Percentiles rank a stretch among this genome's conserved stretches.
phyloP scores from a whole-genome alignment of 2,888 invertebrate species.

The Baccha elongata region DNA sequence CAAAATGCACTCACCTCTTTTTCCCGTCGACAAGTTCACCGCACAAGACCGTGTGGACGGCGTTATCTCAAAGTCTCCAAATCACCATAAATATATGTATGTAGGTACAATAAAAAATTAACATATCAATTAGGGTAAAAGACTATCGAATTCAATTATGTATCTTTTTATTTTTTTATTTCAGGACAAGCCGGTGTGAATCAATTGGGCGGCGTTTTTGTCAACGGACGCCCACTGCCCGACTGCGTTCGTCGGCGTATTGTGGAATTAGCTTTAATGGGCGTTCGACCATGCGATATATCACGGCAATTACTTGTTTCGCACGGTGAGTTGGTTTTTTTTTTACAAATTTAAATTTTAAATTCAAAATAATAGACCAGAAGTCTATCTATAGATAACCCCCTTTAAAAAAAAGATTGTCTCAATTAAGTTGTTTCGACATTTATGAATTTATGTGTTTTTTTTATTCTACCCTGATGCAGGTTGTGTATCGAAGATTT shows the following conservation, averaged over 20 bases:
- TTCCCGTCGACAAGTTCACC: background rate
- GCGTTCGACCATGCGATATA: conserved; percentile 98
- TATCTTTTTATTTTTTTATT: conserved; percentile 32
- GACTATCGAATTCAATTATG: conserved; percentile 34
- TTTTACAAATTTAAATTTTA: conserved; percentile 42
- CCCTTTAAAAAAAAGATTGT: background rate
- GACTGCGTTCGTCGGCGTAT: conserved; percentile 96
- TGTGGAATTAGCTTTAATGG: conserved; percentile 96
- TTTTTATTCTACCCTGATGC: conserved; percentile 36
- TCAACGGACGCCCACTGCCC: conserved; percentile 98
- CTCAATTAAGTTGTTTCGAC: conserved; percentile 59
- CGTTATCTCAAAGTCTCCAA: conserved; percentile 16
- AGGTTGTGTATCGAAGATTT: conserved; percentile 97
- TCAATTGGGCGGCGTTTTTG: conserved; percentile 98
- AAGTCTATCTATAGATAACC: conserved; percentile 20
- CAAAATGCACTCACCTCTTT: conserved; percentile 69
- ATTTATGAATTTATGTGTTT: conserved; percentile 32
- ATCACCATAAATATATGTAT: too few relatives aligned
- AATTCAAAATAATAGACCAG: conserved; percentile 41
- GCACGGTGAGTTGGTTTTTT: conserved; percentile 85
- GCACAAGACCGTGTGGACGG: conserved; percentile 15
- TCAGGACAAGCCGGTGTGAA: conserved; percentile 98
- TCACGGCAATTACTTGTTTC: conserved; percentile 97
- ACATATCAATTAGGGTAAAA: conserved; percentile 65
- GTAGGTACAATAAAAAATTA: conserved; percentile 36